Conservation (phyloP, 1,140 invertebrate genomes). For the Drosophila triauraria region DNA sequence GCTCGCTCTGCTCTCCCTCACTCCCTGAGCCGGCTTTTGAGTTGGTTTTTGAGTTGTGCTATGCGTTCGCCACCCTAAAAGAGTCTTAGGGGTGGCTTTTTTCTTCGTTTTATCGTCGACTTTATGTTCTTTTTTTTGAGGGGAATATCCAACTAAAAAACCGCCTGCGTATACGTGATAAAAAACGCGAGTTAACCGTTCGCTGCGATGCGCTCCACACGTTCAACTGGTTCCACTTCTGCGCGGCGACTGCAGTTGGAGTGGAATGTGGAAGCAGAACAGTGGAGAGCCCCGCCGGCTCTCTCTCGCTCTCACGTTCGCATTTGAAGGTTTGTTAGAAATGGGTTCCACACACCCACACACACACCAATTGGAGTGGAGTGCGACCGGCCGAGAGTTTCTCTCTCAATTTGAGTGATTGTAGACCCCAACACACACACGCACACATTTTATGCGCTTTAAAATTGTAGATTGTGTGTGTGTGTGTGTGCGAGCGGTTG, state of each 20-base stretch:
- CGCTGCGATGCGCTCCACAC: slow-evolving; percentile 64
- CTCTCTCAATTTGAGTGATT: slow-evolving; percentile 35
- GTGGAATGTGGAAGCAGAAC: slow-evolving; percentile 31
- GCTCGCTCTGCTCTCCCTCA: slow-evolving; percentile 4
- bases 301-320: slow-evolving; percentile 32
- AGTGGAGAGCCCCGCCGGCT: slow-evolving; percentile 8
- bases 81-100: slow-evolving; percentile 36
- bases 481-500: slow-evolving; percentile 25
- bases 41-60: slow-evolving; percentile 71
- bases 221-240: slow-evolving; percentile 74
- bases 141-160: slow-evolving; percentile 52
- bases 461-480: slow-evolving; percentile 68
- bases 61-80: slow-evolving; percentile 69
- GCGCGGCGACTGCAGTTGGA: slow-evolving; percentile 71
- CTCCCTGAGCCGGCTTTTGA: slow-evolving; percentile 66
- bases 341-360: slow-evolving; percentile 52
- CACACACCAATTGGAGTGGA: slow-evolving; percentile 34
- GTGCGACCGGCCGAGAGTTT: slow-evolving; percentile 12
- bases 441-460: slow-evolving; percentile 79
- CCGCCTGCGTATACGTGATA: slow-evolving; percentile 58
- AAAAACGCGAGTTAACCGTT: slow-evolving; percentile 52
- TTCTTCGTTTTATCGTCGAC: slow-evolving; percentile 6
- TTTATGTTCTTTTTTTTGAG: slow-evolving; percentile 14
- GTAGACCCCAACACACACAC: slow-evolving; percentile 55
- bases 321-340: slow-evolving; percentile 43